Evolutionary conservation across 2,797 vertebrate genomes (phyloP).

Genomic region (Thunnus albacares): DNA sequence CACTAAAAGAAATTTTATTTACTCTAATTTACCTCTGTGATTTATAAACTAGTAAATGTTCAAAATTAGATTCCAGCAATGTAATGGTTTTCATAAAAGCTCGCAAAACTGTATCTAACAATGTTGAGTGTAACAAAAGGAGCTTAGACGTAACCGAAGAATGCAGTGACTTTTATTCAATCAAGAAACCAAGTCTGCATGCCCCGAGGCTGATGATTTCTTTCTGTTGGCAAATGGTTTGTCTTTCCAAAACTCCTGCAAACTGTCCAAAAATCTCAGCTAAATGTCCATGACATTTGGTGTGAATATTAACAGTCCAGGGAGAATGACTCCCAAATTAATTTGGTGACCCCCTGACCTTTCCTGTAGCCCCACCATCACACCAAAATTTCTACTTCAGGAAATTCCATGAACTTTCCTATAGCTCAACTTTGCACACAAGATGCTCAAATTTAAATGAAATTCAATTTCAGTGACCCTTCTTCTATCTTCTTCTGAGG

Average conservation of each 20-base stretch:
- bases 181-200: neutral
- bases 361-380: neutral
- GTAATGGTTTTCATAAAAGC: constrained; percentile 17
- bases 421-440: neutral
- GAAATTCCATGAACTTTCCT: neutral
- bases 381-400: neutral
- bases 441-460: neutral
- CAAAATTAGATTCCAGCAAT: constrained; percentile 24
- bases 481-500: neutral
- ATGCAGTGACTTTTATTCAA: neutral
- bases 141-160: neutral
- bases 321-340: constrained; percentile 7
- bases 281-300: neutral
- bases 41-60: constrained; percentile 23
- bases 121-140: neutral
- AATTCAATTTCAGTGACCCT: constrained; percentile 11
- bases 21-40: constrained; percentile 18
- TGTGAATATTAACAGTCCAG: neutral
- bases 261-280: neutral
- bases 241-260: neutral
- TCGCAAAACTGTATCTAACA: neutral
- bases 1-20: neutral
- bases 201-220: neutral
- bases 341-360: neutral
- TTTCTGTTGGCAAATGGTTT: neutral